Evolutionary conservation across 2,113 vertebrate genomes (phyloP).

Genomic region (Pterophyllum scalare): DNA sequence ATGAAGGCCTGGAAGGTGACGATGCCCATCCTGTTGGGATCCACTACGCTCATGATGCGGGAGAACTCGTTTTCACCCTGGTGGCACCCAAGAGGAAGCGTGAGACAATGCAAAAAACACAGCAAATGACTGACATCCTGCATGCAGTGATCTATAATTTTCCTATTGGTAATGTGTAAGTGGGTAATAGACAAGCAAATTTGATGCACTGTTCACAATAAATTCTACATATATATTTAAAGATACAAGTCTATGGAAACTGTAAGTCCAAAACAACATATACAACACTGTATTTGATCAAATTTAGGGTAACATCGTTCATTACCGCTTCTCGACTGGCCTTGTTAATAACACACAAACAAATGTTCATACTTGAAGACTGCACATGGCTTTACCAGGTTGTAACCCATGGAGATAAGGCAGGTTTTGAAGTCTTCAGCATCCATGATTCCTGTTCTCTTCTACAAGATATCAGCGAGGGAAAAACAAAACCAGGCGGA

Average conservation of each 20-base stretch:
- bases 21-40: conserved; percentile 94
- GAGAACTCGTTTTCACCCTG: conserved; percentile 98
- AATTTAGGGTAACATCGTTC: not conserved
- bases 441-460: conserved; percentile 99
- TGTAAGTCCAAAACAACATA: not conserved
- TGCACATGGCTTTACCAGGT: conserved; percentile 81
- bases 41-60: conserved; percentile 98
- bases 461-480: conserved; percentile 84
- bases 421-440: conserved; percentile 99
- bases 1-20: conserved; percentile 99
- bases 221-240: not conserved
- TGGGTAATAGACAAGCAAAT: not conserved
- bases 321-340: conserved; percentile 19
- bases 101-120: conserved; percentile 10
- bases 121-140: not conserved
- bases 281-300: not conserved
- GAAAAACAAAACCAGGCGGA: conserved; percentile 56
- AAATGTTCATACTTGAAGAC: conserved; percentile 46
- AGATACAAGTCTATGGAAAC: too few relatives aligned
- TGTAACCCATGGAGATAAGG: conserved; percentile 99
- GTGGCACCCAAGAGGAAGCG: conserved; percentile 27
- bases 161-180: not conserved
- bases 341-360: conserved; percentile 31
- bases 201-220: not conserved
- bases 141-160: not conserved